A percentile compares a stretch with the other conserved stretches of the same genome.
Conservation (phyloP, 1,140 invertebrate genomes). For the Microplitis mediator region DNA sequence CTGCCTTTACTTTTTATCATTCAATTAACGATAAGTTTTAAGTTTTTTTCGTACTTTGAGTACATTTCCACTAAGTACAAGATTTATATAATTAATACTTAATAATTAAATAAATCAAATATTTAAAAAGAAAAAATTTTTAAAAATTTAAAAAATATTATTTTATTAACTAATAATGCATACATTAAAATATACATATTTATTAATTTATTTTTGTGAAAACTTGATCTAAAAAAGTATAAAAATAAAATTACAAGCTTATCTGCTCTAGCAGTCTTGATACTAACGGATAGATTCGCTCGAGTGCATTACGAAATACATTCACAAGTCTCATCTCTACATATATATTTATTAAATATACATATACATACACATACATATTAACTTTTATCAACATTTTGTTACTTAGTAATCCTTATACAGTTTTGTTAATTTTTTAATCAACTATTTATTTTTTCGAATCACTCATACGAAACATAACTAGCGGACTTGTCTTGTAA, state of each 20-base stretch:
- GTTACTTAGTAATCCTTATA: not conserved
- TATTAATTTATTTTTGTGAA: no score
- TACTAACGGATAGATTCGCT: slow-evolving; percentile 31
- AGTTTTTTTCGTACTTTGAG: not conserved
- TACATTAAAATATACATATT: no score
- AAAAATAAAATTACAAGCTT: slow-evolving; percentile 7
- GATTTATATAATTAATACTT: no score
- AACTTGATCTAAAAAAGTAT: slow-evolving; percentile 17
- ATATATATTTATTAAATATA: not conserved
- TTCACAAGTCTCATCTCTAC: not conserved
- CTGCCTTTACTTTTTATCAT: slow-evolving; percentile 41
- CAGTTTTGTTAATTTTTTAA: not conserved
- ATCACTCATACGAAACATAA: no score
- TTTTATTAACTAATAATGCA: not conserved
- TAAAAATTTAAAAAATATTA: not conserved
- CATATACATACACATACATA: not conserved
- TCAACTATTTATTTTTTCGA: no score
- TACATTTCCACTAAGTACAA: not conserved
- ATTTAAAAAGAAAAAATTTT: not conserved
- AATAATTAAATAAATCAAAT: no score
- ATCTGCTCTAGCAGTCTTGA: slow-evolving; percentile 11
- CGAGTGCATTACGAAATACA: slow-evolving; percentile 30
- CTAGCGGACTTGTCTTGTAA: no score
- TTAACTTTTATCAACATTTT: slow-evolving; percentile 5
- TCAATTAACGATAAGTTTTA: slow-evolving; percentile 48